Evolutionary conservation across 2,797 vertebrate genomes (phyloP).

Genomic region (Myoxocephalus aenaeus): DNA sequence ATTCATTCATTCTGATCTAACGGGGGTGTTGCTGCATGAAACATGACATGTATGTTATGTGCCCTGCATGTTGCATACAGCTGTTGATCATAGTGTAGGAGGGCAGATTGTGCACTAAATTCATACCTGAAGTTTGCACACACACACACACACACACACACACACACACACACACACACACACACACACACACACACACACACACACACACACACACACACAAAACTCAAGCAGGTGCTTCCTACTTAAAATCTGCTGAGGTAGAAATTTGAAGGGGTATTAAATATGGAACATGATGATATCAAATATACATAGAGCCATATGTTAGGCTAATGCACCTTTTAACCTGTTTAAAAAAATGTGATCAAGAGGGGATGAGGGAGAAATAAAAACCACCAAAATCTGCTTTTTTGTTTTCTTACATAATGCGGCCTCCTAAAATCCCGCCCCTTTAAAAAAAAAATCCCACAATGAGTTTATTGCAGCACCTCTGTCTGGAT

Average conservation of each 20-base stretch:
- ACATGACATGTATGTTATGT: slow-evolving; percentile 5
- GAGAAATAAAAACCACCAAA: slow-evolving; percentile 11
- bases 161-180: neutral
- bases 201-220: slow-evolving; percentile 15
- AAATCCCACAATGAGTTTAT: slow-evolving; percentile 38
- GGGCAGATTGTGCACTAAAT: slow-evolving; percentile 49
- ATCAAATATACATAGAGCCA: slow-evolving; percentile 79
- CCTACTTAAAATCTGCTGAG: slow-evolving; percentile 66
- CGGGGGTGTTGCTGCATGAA: slow-evolving; percentile 4
- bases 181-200: neutral
- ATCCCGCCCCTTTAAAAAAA: neutral
- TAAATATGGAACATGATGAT: slow-evolving; percentile 69
- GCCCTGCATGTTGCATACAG: slow-evolving; percentile 37
- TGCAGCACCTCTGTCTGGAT: slow-evolving; percentile 32
- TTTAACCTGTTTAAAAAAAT: slow-evolving; percentile 59
- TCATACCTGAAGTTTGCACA: slow-evolving; percentile 65
- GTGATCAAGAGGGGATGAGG: slow-evolving; percentile 5
- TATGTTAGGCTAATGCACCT: slow-evolving; percentile 73
- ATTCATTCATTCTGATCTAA: slow-evolving; percentile 1
- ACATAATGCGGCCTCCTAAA: neutral
- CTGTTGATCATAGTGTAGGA: slow-evolving; percentile 59
- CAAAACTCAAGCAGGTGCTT: slow-evolving; percentile 60
- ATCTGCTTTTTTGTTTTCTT: neutral
- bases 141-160: slow-evolving; percentile 33
- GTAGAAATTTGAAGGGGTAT: slow-evolving; percentile 62